Evolutionary conservation across 2,888 invertebrate genomes (phyloP), one percentile per base, ranked within the genome.

Genomic region (Blastobasis adustella): DNA sequence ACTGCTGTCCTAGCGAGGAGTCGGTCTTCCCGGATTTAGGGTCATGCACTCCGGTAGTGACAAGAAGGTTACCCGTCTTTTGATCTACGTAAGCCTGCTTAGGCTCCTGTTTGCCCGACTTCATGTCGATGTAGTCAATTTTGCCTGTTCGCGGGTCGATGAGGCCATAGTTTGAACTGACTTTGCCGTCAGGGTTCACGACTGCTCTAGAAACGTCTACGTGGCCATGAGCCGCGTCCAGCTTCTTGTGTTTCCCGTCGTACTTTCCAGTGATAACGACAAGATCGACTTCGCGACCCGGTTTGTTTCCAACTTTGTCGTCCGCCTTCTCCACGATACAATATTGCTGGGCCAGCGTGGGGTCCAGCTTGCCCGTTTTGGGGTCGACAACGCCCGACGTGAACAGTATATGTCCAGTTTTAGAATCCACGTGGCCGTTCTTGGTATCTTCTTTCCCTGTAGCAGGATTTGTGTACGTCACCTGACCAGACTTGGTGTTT

Each of bases 11-110:
- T 46, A 93, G 79, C 0, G 90, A 89, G 9, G 92, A 89, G 71
- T 93, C 93, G 0, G 90, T 76, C 69, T 92, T 92, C 2, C 93
- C 93, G 1, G 92, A 92, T 61, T 89, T 90, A 0, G 92, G 92
- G 74, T 93, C 92, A 3, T 89, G 67, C 4, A 93, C 91, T 36
- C 91, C 92, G 8, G 90, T 90, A 3, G 91, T 89, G 7, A 93
- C 83, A 36, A 92, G 86, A 51, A 93, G 80, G 61, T 93, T 92
- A 10, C 93, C 92, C 6, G 93, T 93, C 65, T 91, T 90, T n/a
- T 90, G 89, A 65, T 93, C 93, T n/a, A 93, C 87, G 64, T 92
- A 91, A 1, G 93, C 93, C 71, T 92, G 91, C 70, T 90, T 90
- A 4, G 90, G 82, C 61, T 92, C 92, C 58, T 87, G 90, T 66